Conservation (phyloP, 2,113 vertebrate species). For the Garra rufa region DNA sequence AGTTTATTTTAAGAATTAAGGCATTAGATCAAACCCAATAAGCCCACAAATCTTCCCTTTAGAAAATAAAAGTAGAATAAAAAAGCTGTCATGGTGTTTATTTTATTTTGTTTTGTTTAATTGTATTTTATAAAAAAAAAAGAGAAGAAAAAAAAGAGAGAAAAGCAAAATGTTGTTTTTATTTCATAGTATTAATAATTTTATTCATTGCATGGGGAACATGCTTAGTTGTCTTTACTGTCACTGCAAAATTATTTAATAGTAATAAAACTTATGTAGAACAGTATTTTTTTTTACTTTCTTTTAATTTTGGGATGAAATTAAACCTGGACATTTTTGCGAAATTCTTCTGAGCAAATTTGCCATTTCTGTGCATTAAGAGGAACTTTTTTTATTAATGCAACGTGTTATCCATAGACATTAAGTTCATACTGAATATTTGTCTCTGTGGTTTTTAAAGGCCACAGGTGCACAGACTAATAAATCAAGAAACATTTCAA, state of each 20-base stretch:
- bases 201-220: neutral
- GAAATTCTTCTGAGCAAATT: neutral
- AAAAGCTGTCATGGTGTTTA: too few relatives aligned
- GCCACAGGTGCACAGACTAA: neutral
- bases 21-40: neutral
- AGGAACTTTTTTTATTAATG: too few relatives aligned
- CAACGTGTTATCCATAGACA: neutral
- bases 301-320: neutral
- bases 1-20: too few relatives aligned
- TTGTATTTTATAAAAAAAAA: too few relatives aligned
- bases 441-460: neutral
- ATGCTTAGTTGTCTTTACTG: neutral
- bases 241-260: neutral
- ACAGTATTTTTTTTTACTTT: neutral
- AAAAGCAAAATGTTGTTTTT: neutral
- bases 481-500: neutral
- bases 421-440: neutral
- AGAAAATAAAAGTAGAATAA: too few relatives aligned
- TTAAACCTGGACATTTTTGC: neutral
- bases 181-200: neutral
- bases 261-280: neutral
- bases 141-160: too few relatives aligned
- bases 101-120: too few relatives aligned
- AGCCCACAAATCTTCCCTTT: neutral
- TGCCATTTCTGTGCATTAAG: neutral